A percentile compares a stretch with the other conserved stretches of the same genome.
Evolutionary conservation across 2,113 vertebrate genomes (phyloP).

Genomic region (Suricata suricatta): DNA sequence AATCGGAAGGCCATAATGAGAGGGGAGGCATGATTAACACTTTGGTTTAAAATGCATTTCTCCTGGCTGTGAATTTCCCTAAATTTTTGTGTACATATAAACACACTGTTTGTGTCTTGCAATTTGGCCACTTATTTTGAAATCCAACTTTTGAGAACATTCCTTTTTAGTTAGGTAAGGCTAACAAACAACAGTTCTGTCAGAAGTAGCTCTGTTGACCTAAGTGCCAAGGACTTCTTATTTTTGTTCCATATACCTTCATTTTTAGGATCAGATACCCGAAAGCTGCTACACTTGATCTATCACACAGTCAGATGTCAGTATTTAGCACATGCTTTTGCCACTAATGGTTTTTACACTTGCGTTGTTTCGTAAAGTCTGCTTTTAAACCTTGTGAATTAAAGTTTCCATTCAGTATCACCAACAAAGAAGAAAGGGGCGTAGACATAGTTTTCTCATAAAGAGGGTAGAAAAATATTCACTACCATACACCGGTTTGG

Average conservation of each 20-base stretch:
- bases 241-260: conserved; percentile 41
- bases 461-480: conserved; percentile 38
- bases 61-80: conserved; percentile 15
- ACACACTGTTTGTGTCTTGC: conserved; percentile 40
- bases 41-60: conserved; percentile 65
- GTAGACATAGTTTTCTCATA: not conserved
- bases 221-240: conserved; percentile 33
- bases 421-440: conserved; percentile 35
- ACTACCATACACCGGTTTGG: not conserved
- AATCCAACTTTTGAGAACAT: conserved; percentile 65
- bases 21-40: conserved; percentile 19
- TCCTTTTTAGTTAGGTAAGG: conserved; percentile 42
- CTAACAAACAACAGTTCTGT: conserved; percentile 60
- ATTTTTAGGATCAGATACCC: conserved; percentile 50
- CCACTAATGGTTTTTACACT: conserved; percentile 67
- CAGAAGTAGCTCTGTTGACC: not conserved
- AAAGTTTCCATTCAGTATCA: conserved; percentile 67
- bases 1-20: conserved; percentile 47
- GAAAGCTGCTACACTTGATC: conserved; percentile 51
- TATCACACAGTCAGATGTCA: conserved; percentile 18
- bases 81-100: conserved; percentile 56
- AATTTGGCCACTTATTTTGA: conserved; percentile 60
- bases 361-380: conserved; percentile 50
- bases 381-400: conserved; percentile 61
- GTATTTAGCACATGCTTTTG: conserved; percentile 55